These are phyloP conservation scores for Engystomops pustulosus DNA, from an alignment of 2,113 vertebrate genomes.

Conservation along the genomic window DNA sequence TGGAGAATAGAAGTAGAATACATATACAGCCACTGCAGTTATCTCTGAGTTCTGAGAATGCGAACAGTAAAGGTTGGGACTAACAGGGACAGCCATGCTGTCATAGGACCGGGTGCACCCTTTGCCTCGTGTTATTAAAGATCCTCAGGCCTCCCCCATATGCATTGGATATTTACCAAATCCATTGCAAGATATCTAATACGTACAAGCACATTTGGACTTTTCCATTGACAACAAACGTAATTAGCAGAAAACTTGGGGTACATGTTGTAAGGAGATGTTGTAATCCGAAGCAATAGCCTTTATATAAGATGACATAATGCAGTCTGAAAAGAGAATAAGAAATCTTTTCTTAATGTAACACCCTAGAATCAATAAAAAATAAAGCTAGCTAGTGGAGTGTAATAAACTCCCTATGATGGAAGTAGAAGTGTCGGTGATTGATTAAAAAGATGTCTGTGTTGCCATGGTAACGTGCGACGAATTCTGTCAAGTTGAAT, in stretches of 20 bases:
- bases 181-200: no score
- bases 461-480: constrained; percentile 21
- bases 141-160: no score
- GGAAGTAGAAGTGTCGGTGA: background rate
- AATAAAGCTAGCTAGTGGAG: background rate
- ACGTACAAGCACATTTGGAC: no score
- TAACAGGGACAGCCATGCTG: no score
- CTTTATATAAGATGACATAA: background rate
- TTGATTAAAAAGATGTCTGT: constrained; percentile 31
- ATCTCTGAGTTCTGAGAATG: no score
- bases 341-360: background rate
- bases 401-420: background rate
- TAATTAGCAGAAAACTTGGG: background rate
- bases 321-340: background rate
- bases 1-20: no score
- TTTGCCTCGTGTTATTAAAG: no score
- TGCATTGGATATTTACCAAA: no score
- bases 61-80: no score
- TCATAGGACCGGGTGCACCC: no score
- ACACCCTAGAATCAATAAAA: background rate
- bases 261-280: background rate
- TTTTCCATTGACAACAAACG: background rate
- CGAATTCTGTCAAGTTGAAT: constrained; percentile 8
- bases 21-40: no score
- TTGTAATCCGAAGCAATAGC: background rate